These are phyloP conservation scores for Harpagoxenus sublaevis DNA, from an alignment of 2,888 invertebrate species.

Conservation along the genomic window DNA sequence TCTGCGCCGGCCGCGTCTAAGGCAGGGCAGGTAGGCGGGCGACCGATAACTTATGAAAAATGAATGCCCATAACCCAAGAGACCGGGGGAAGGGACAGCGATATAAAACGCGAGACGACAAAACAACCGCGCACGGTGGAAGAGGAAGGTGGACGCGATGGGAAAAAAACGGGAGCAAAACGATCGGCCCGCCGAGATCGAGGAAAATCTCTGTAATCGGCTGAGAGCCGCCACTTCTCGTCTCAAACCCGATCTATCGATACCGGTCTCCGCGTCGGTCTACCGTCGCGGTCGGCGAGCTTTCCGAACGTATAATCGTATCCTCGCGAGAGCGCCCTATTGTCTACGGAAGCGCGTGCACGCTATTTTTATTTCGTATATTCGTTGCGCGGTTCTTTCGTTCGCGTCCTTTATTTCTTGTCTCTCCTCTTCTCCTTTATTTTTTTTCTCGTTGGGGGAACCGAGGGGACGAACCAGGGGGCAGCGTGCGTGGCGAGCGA, in stretches of 20 bases:
- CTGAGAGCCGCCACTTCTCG: neutral
- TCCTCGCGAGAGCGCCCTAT: conserved; percentile 56
- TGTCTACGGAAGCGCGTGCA: conserved; percentile 61
- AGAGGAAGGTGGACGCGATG: conserved; percentile 2
- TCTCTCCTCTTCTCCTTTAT: neutral
- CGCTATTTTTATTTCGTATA: conserved; percentile 58
- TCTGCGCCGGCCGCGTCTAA: conserved; percentile 8
- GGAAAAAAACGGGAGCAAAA: conserved; percentile 28
- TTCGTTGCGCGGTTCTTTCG: conserved; percentile 31
- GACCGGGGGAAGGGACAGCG: conserved; percentile 30
- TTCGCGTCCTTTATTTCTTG: neutral
- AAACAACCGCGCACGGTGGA: neutral
- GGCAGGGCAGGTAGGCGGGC: neutral
- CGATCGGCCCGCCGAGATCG: conserved; percentile 12
- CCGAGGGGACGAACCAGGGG: conserved; percentile 62
- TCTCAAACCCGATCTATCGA: conserved; percentile 7
- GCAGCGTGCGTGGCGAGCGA: conserved; percentile 54
- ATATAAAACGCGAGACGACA: conserved; percentile 20
- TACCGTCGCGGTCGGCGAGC: conserved; percentile 15
- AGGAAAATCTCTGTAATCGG: conserved; percentile 41
- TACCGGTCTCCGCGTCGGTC: conserved; percentile 11
- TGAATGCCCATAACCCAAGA: conserved; percentile 68
- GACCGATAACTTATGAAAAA: conserved; percentile 52
- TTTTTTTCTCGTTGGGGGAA: conserved; percentile 38
- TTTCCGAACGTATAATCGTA: conserved; percentile 35